Conservation (phyloP, 1,140 invertebrate genomes). For the Trichogramma pretiosum region DNA sequence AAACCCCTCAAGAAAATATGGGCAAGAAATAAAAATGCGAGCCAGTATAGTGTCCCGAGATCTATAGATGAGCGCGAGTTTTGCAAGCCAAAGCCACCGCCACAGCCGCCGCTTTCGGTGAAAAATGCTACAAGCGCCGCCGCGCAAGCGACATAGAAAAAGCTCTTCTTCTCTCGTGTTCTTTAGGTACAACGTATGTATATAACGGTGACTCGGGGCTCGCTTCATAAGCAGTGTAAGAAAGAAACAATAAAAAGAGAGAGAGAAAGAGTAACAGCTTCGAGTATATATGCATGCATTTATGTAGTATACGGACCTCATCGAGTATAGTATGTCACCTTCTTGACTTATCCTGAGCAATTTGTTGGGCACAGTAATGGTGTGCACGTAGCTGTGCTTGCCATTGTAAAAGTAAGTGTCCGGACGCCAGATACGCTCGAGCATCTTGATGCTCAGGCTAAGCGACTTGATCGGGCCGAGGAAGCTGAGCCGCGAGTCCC, state of each 20-base stretch:
- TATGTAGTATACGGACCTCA: slow-evolving; percentile 65
- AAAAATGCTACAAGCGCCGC: too few relatives aligned
- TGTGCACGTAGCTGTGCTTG: slow-evolving; percentile 89
- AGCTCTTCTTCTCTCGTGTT: too few relatives aligned
- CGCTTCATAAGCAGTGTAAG: too few relatives aligned
- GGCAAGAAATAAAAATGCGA: too few relatives aligned
- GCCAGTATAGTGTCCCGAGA: too few relatives aligned
- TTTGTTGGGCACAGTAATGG: slow-evolving; percentile 92
- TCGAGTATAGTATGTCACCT: slow-evolving; percentile 88
- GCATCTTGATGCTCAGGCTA: slow-evolving; percentile 81
- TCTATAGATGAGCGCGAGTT: too few relatives aligned
- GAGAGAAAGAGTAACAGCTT: neutral
- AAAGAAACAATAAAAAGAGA: neutral
- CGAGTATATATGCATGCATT: neutral
- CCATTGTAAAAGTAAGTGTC: slow-evolving; percentile 92
- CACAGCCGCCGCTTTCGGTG: too few relatives aligned
- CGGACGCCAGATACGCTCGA: slow-evolving; percentile 89
- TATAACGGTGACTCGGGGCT: too few relatives aligned
- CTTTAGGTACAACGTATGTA: too few relatives aligned
- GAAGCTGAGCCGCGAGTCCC: slow-evolving; percentile 74
- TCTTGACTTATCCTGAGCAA: slow-evolving; percentile 79
- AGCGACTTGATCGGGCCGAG: slow-evolving; percentile 70
- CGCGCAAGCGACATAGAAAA: too few relatives aligned
- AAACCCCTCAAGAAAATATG: too few relatives aligned
- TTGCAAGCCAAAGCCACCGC: too few relatives aligned